Base-by-base conservation (phyloP, 2,797 vertebrate species). In the Gadopsis bispinosus region DNA sequence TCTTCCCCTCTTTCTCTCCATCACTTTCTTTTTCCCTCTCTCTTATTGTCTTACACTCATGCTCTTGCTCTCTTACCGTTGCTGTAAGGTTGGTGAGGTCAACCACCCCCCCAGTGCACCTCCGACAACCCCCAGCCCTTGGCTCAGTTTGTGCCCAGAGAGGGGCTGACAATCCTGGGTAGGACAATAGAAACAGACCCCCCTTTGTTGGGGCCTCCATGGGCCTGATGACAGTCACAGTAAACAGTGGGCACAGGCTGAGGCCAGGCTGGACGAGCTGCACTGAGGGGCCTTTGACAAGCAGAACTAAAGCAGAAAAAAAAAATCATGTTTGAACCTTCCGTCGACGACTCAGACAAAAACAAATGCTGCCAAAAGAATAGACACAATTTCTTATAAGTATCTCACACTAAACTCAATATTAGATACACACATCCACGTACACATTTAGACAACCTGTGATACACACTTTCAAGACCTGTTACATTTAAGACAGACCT, bases 111-210 rank as follows among this genome's bases (percentile, higher is more conserved):
- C 63, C 53, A 14, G 62, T 83, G 69, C 80, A 83, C 58, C 72
- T 80, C 72, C 77, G 73, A 68, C 85, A 73, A 75, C 78, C 86
- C 81, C 84, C 77, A 79, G 80, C 82, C 84, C 71, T 79, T 71
- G 73, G 85, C 85, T 89, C 77, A 53, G 84, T 89, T 87, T 88
- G 87, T 89, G 87, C 89, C 92, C 92, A 91, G 89, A 90, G 86
- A 91, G 93, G 94, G 89, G 80, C 92, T 95, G 89, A 95, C 93
- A 94, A 93, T 95, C 94, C 93, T 88, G 94, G 91, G 88, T 78
- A 91, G 92, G 93, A 98, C 96, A 98, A 97, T 96, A 88, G 95
- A 95, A 97, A 99, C 98, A 98, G 96, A 96, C 81, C 93, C 91
- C 85, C 95, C 96, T 98, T 98, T 98, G 97, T 99, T 98, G 96